Percentiles rank a stretch among this genome's conserved stretches.
phyloP scores from a whole-genome alignment of 2,113 vertebrate species.

The Podarcis raffonei region DNA sequence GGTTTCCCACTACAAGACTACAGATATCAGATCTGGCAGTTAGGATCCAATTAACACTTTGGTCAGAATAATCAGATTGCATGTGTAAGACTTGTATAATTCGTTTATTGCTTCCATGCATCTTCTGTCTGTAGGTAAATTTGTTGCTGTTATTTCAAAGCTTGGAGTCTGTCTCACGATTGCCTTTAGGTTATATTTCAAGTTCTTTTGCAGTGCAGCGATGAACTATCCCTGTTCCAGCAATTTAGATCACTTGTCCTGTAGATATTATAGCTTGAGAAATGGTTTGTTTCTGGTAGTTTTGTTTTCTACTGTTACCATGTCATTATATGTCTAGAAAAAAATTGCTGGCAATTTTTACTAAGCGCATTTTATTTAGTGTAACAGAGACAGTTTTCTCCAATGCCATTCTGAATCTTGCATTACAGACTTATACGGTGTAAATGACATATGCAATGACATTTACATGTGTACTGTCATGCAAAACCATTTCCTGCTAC shows the following conservation, averaged over 20 bases:
- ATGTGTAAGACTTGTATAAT: slow-evolving; percentile 95
- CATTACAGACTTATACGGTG: slow-evolving; percentile 70
- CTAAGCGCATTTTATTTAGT: slow-evolving; percentile 78
- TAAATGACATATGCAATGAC: slow-evolving; percentile 86
- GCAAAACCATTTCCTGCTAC: slow-evolving; percentile 85
- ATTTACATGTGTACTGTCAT: slow-evolving; percentile 89
- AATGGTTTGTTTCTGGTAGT: slow-evolving; percentile 87
- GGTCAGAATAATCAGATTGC: slow-evolving; percentile 99
- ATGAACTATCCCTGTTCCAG: slow-evolving; percentile 87
- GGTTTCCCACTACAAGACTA: slow-evolving; percentile 91
- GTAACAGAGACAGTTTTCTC: slow-evolving; percentile 72
- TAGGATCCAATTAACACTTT: slow-evolving; percentile 99
- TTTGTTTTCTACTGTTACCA: slow-evolving; percentile 82
- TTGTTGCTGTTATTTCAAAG: slow-evolving; percentile 96
- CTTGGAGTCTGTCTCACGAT: slow-evolving; percentile 84
- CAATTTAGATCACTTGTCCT: slow-evolving; percentile 92
- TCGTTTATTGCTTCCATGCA: slow-evolving; percentile 97
- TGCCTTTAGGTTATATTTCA: slow-evolving; percentile 92
- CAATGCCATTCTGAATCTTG: slow-evolving; percentile 68
- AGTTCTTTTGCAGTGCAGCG: slow-evolving; percentile 86
- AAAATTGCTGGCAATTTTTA: slow-evolving; percentile 80
- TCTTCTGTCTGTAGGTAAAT: slow-evolving; percentile 99
- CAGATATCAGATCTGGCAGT: slow-evolving; percentile 99
- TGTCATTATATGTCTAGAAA: slow-evolving; percentile 76
- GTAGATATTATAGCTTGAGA: slow-evolving; percentile 84